Conservation (phyloP, 2,797 vertebrate species). For the Anas flavirostris region DNA sequence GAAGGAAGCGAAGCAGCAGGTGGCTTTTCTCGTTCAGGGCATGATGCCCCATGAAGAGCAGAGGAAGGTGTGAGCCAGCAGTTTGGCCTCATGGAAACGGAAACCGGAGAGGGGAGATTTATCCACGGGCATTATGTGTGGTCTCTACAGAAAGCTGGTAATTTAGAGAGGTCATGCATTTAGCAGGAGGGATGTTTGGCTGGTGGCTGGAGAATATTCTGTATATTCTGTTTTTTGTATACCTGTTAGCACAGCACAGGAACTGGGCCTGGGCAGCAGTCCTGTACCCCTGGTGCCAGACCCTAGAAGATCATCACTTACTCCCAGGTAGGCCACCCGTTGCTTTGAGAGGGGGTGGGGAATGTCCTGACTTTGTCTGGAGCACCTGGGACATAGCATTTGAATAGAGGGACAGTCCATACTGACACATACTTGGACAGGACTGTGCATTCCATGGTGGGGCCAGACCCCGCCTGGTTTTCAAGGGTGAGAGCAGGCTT, state of each 20-base stretch:
- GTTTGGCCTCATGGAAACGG: conserved; percentile 39
- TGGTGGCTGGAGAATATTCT: neutral
- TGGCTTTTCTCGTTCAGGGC: neutral
- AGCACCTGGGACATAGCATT: neutral
- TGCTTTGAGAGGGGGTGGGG: neutral
- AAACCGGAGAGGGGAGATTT: conserved; percentile 55
- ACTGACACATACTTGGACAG: neutral
- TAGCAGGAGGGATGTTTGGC: neutral
- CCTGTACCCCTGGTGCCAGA: neutral
- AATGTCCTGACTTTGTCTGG: neutral
- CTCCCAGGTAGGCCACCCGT: neutral
- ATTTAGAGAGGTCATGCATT: conserved; percentile 19
- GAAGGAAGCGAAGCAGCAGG: neutral
- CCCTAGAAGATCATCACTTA: neutral
- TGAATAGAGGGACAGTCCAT: neutral
- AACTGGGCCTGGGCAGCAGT: neutral
- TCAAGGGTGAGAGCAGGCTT: neutral
- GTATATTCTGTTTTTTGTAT: neutral
- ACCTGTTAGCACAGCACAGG: neutral
- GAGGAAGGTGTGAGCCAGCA: conserved; percentile 55
- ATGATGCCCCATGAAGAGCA: conserved; percentile 31
- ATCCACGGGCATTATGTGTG: conserved; percentile 59
- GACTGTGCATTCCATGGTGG: neutral
- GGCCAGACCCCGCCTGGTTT: neutral
- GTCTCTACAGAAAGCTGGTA: conserved; percentile 49